Percentiles rank a stretch among this genome's conserved stretches.
Conservation (phyloP, 2,797 vertebrate genomes). For the Spheniscus humboldti region DNA sequence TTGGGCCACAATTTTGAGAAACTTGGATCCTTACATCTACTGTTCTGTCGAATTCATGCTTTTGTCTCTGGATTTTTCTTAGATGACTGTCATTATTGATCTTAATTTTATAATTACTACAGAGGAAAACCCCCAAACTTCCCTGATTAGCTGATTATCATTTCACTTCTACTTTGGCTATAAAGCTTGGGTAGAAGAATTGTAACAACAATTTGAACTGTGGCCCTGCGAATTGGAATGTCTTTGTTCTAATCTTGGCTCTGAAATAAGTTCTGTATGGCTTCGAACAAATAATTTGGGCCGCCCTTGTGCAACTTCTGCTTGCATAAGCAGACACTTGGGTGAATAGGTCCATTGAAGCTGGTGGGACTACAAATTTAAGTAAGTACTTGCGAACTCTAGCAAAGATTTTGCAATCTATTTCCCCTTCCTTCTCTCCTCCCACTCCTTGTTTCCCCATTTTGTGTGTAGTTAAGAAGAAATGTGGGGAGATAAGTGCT, state of each 20-base stretch:
- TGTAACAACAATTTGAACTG: constrained; percentile 34
- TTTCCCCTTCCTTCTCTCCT: constrained; percentile 33
- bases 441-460: constrained; percentile 18
- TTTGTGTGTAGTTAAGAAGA: neutral
- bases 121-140: neutral
- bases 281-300: constrained; percentile 60
- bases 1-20: neutral
- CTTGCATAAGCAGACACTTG: constrained; percentile 55
- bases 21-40: neutral
- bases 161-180: constrained; percentile 16
- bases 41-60: neutral
- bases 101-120: constrained; percentile 9
- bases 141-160: neutral
- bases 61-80: constrained; percentile 16
- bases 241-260: constrained; percentile 58
- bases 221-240: constrained; percentile 33
- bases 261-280: constrained; percentile 34
- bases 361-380: constrained; percentile 33
- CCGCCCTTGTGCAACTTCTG: constrained; percentile 50
- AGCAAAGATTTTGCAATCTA: constrained; percentile 26
- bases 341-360: constrained; percentile 58
- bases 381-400: constrained; percentile 43
- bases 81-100: neutral
- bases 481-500: neutral
- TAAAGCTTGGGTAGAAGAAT: constrained; percentile 12